Evolutionary conservation across 1,140 invertebrate genomes (phyloP).

Genomic region (Apis cerana): DNA sequence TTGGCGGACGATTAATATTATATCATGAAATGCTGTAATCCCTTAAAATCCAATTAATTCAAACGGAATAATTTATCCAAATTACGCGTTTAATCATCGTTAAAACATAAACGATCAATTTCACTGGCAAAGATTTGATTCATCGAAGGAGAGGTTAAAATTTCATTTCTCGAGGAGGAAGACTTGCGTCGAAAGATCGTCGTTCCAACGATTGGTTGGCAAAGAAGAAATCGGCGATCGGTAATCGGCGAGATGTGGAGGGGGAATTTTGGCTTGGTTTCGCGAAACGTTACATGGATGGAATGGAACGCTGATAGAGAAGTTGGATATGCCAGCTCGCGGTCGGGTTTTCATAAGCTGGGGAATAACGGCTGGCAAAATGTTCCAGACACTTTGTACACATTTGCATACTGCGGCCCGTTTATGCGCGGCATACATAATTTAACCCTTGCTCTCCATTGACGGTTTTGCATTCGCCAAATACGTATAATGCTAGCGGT

Average conservation of each 20-base stretch:
- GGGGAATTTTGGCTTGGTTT: conserved; percentile 6
- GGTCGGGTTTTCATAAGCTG: conserved; percentile 51
- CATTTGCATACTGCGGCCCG: conserved; percentile 70
- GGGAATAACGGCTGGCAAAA: conserved; percentile 62
- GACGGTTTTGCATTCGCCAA: conserved; percentile 39
- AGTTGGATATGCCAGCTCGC: conserved; percentile 26
- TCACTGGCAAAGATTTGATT: too few species aligned
- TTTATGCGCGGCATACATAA: conserved; percentile 58
- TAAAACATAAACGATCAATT: too few species aligned
- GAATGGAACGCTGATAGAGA: conserved; percentile 7
- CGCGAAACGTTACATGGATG: background rate
- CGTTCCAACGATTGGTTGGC: background rate
- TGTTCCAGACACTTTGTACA: conserved; percentile 70
- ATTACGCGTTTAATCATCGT: too few species aligned
- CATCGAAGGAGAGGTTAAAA: too few species aligned
- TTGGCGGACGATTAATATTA: too few species aligned
- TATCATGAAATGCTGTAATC: too few species aligned
- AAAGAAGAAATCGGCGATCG: background rate
- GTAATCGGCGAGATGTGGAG: background rate
- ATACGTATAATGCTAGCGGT: conserved; percentile 17
- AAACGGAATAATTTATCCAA: too few species aligned
- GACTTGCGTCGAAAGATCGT: too few species aligned
- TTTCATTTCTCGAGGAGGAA: too few species aligned
- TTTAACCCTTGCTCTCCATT: conserved; percentile 41
- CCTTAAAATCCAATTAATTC: too few species aligned